These are phyloP conservation scores for Odontomyia ornata DNA, from an alignment of 2,888 invertebrate genomes.

Conservation along the genomic window DNA sequence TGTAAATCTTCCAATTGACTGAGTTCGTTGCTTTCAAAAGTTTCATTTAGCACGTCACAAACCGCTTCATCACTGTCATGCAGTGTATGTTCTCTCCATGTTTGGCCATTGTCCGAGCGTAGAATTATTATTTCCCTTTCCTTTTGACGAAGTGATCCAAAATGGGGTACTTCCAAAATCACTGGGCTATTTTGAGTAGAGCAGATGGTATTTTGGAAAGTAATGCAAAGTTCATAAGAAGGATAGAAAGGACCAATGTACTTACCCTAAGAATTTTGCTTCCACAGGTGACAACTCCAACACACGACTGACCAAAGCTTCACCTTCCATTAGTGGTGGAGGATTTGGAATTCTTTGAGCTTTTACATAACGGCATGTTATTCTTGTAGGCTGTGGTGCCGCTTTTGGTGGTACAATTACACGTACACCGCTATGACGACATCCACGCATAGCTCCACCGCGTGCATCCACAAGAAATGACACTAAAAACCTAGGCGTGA, in stretches of 20 bases:
- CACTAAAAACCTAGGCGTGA: constrained; percentile 83
- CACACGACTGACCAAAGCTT: constrained; percentile 93
- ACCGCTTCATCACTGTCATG: constrained; percentile 87
- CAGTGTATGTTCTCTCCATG: constrained; percentile 95
- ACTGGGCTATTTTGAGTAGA: constrained; percentile 74
- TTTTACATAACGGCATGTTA: constrained; percentile 92
- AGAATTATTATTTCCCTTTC: constrained; percentile 97
- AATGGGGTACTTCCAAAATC: constrained; percentile 96
- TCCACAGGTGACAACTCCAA: constrained; percentile 96
- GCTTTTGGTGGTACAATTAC: constrained; percentile 96
- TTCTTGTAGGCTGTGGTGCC: constrained; percentile 93
- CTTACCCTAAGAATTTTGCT: constrained; percentile 94
- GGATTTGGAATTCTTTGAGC: constrained; percentile 75
- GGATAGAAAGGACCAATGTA: too few relatives aligned
- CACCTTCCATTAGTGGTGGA: constrained; percentile 97
- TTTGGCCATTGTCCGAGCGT: constrained; percentile 97
- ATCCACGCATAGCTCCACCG: constrained; percentile 98
- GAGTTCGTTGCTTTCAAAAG: constrained; percentile 80
- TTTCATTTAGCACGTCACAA: constrained; percentile 91
- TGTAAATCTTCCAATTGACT: constrained; percentile 83
- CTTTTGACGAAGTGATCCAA: constrained; percentile 90
- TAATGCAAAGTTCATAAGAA: background rate
- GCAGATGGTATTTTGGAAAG: background rate
- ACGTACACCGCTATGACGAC: constrained; percentile 95
- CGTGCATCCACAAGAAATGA: constrained; percentile 99